Evolutionary conservation across 2,113 vertebrate species (phyloP).

Genomic region (Periophthalmodon schlosseri): DNA sequence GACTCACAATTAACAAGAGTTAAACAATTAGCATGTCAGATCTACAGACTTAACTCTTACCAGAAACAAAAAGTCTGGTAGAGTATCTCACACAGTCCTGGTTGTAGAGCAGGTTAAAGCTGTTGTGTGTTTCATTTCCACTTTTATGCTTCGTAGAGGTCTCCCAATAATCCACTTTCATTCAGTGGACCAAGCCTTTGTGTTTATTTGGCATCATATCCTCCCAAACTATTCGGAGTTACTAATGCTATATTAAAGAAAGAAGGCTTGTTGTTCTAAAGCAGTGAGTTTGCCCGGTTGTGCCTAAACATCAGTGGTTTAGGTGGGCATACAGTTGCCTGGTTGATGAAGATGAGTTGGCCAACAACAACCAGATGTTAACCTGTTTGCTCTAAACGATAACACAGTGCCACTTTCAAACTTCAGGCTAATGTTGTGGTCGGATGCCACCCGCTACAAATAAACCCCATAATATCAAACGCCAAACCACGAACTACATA

Average conservation of each 20-base stretch:
- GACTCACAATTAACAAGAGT: conserved; percentile 68
- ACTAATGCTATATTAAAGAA: not conserved
- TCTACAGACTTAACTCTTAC: conserved; percentile 1
- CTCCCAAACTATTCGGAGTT: conserved; percentile 9
- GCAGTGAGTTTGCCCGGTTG: not conserved
- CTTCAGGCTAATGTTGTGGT: conserved; percentile 16
- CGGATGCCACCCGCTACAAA: not conserved
- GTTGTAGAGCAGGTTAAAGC: not conserved
- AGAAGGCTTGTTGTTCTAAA: not conserved
- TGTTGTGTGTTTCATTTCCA: conserved; percentile 47
- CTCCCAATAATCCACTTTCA: conserved; percentile 64
- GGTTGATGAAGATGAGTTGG: conserved; percentile 49
- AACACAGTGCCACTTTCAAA: conserved; percentile 37
- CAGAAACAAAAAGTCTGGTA: fast-evolving
- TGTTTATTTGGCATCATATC: conserved; percentile 44
- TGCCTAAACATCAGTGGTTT: conserved; percentile 7
- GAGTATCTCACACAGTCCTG: not conserved
- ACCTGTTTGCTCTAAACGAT: conserved; percentile 66
- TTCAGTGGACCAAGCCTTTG: conserved; percentile 71
- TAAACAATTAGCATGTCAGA: conserved; percentile 23
- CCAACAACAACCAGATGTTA: conserved; percentile 53
- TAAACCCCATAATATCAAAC: not conserved
- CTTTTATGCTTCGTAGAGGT: conserved; percentile 58
- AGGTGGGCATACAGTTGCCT: conserved; percentile 32
- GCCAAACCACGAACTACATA: not conserved